Percentiles rank a stretch among this genome's conserved stretches.
Conservation (phyloP, 2,113 vertebrate species). For the Rhombomys opimus region DNA sequence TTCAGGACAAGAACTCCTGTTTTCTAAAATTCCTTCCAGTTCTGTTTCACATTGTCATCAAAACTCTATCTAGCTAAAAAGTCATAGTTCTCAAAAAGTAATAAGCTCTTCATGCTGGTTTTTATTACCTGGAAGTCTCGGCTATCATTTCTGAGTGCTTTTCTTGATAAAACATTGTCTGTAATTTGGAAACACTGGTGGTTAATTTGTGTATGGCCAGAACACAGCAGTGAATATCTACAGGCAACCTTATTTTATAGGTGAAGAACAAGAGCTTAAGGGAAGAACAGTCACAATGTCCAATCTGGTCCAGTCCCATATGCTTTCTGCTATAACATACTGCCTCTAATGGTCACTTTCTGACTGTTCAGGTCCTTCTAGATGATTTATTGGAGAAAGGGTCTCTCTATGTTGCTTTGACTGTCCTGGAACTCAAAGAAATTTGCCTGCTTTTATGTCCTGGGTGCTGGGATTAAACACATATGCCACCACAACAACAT, state of each 20-base stretch:
- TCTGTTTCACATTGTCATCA: neutral
- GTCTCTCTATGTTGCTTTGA: neutral
- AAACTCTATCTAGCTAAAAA: constrained; percentile 3
- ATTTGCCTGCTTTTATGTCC: neutral
- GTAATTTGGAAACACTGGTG: neutral
- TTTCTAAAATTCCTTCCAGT: constrained; percentile 1
- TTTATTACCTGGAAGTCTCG: neutral
- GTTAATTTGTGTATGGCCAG: neutral
- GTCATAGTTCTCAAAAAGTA: neutral
- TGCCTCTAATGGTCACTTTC: neutral
- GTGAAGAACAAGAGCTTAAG: neutral
- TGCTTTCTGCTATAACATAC: neutral
- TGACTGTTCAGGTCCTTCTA: neutral
- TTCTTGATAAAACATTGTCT: neutral
- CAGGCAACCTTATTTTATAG: neutral
- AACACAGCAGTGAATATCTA: constrained; percentile 26
- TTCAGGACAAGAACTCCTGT: neutral
- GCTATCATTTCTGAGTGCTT: neutral
- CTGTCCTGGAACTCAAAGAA: neutral
- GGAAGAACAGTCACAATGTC: constrained; percentile 10
- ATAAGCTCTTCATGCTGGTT: neutral
- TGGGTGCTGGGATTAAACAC: neutral
- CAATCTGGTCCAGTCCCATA: neutral
- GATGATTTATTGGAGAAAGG: constrained; percentile 44
- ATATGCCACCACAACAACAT: neutral